Percentiles rank a stretch among this genome's conserved stretches.
These are phyloP conservation scores for Dynastes grantii DNA, from an alignment of 2,888 invertebrate species.

Conservation along the genomic window DNA sequence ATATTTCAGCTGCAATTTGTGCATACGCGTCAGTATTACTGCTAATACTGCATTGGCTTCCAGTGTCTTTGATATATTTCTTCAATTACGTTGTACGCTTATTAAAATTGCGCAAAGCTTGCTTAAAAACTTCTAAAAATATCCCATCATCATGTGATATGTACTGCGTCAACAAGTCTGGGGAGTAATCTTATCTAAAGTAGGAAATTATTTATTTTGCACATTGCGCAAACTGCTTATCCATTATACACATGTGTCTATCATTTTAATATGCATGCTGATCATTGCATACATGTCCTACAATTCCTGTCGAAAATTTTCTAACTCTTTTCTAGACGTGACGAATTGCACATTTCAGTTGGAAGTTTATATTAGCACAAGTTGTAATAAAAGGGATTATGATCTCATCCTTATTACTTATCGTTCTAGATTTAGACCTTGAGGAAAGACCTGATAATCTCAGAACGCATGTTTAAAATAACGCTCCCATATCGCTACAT, in stretches of 20 bases:
- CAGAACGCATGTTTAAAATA: neutral
- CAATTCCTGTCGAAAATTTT: too few species aligned
- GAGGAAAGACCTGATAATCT: conserved; percentile 14
- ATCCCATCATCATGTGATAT: conserved; percentile 33
- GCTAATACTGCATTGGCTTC: too few species aligned
- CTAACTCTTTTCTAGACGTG: too few species aligned
- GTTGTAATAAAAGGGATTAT: conserved; percentile 10
- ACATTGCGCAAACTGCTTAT: neutral
- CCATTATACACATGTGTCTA: neutral
- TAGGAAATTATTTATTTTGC: conserved; percentile 44
- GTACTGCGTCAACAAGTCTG: conserved; percentile 47
- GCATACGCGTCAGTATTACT: too few species aligned
- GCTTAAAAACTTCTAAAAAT: conserved; percentile 18
- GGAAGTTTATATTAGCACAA: too few species aligned
- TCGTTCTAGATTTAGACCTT: conserved; percentile 2
- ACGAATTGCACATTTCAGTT: too few species aligned
- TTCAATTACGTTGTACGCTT: neutral
- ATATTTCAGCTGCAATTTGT: too few species aligned
- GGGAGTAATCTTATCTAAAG: conserved; percentile 41
- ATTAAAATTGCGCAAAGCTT: neutral
- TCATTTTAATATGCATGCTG: too few species aligned
- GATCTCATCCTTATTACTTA: neutral
- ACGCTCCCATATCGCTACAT: conserved; percentile 10
- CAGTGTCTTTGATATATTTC: too few species aligned
- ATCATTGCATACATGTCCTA: too few species aligned